Evolutionary conservation across 2,797 vertebrate genomes (phyloP).

Genomic region (Dromococcyx pavoninus): DNA sequence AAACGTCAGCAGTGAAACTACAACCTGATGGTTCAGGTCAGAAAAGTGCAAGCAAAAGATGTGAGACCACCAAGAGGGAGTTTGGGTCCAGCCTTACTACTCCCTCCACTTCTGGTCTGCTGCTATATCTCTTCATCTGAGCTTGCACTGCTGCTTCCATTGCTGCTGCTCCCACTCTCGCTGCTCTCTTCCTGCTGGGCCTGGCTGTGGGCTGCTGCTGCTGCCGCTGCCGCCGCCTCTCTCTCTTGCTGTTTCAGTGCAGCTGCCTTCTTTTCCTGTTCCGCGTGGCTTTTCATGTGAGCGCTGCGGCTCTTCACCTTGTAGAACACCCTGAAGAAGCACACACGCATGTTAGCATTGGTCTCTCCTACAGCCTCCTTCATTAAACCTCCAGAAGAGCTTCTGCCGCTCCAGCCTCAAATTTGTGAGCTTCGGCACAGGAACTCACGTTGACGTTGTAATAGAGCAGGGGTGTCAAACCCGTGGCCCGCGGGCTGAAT

Average conservation of each 20-base stretch:
- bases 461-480: neutral
- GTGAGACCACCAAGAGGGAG: neutral
- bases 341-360: rapidly evolving
- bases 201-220: slow-evolving; percentile 74
- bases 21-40: neutral
- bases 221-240: slow-evolving; percentile 75
- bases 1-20: slow-evolving; percentile 38
- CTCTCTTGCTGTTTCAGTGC: slow-evolving; percentile 85
- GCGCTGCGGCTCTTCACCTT: slow-evolving; percentile 99
- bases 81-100: slow-evolving; percentile 45
- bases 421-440: neutral
- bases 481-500: too few relatives aligned
- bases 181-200: slow-evolving; percentile 77
- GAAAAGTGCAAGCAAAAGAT: slow-evolving; percentile 31
- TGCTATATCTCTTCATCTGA: slow-evolving; percentile 77
- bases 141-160: slow-evolving; percentile 53
- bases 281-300: slow-evolving; percentile 98
- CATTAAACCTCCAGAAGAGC: neutral
- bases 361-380: neutral
- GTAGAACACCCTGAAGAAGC: slow-evolving; percentile 86
- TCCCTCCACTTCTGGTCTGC: neutral
- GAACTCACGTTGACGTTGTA: rapidly evolving
- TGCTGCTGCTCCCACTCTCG: slow-evolving; percentile 73
- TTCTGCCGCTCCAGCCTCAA: neutral
- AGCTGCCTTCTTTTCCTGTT: slow-evolving; percentile 97